Evolutionary conservation across 2,113 vertebrate genomes (phyloP), one percentile per base, ranked within the genome.

Genomic region (Pseudolaguvia tuberculata): DNA sequence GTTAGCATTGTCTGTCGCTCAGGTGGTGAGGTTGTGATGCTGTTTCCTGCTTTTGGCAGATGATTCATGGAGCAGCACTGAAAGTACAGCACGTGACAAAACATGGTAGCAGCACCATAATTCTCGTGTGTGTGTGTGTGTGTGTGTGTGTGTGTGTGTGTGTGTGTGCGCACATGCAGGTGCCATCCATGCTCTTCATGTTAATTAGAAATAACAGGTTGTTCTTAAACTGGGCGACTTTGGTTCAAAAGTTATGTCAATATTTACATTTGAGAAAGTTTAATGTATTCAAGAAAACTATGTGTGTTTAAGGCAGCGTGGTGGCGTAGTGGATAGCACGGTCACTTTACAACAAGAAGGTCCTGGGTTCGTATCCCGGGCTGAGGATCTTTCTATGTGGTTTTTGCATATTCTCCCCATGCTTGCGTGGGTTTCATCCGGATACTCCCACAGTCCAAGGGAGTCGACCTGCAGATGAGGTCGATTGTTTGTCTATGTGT

Each of bases 1-100:
- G 13, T 21, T 67, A 21, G 27, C 13, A 20, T 66, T 68, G 52
- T 53, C 76, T 75, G 23, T 72, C 58, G 65, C 72, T 83, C 82
- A 81, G 82, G 82, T 83, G 79, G 73, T 72, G 45, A 71, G 52
- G 51, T 51, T 35, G 47, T 61, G 29, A 47, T 73, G 58, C 72
- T 73, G 71, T 62, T 71, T 55, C 47, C 42, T 59, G 56, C 55
- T 72, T 58, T 29, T 72, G 56, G 42, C 70, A 72, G 56, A 72
- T 72, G 70, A 72, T 72, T 50, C 55, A 72, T 73, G 71, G 39
- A 73, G 71, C 56, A 72, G 70, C 55, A 72, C 18, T 21, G 25
- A 61, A 58, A 58, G 45, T 47, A 31, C 23, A 1, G n/a, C 53
- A 11, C 45, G 42, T 66, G 45, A 23, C 27, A 66, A n/a, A n/a